Percentiles rank a stretch among this genome's conserved stretches.
Evolutionary conservation across 1,140 invertebrate genomes (phyloP).

Genomic region (Mycetomoellerius zeteki): DNA sequence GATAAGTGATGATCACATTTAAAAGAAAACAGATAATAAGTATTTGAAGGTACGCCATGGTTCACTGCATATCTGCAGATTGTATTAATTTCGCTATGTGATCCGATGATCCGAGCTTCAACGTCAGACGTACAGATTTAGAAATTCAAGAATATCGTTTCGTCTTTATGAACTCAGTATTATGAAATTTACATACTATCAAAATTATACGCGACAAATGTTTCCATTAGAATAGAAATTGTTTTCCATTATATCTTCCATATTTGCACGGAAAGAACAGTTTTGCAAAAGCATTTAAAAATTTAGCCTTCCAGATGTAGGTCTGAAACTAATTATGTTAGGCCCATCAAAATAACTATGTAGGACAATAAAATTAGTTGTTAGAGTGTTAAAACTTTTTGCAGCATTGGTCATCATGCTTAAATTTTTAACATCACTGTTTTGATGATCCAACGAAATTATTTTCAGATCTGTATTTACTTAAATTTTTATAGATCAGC

Average conservation of each 20-base stretch:
- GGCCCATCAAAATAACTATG: no score
- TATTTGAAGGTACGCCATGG: background rate
- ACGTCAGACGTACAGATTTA: slow-evolving; percentile 4
- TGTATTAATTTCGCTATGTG: background rate
- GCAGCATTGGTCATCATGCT: no score
- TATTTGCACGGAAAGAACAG: no score
- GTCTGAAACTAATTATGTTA: no score
- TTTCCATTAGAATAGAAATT: background rate
- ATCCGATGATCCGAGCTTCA: slow-evolving; percentile 8
- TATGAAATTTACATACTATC: slow-evolving; percentile 7
- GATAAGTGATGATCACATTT: slow-evolving; percentile 25
- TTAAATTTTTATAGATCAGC: no score
- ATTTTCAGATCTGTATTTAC: no score
- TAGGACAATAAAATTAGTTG: no score
- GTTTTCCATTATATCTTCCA: background rate
- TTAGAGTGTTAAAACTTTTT: no score
- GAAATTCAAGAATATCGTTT: background rate
- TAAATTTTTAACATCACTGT: no score
- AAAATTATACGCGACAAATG: background rate
- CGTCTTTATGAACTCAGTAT: background rate
- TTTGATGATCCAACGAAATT: no score
- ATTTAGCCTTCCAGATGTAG: no score
- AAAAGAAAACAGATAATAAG: slow-evolving; percentile 24
- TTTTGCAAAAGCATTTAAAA: no score
- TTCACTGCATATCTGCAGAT: slow-evolving; percentile 5